Percentiles rank a stretch among this genome's conserved stretches.
phyloP scores from a whole-genome alignment of 2,797 vertebrate species.

The Girardinus metallicus region DNA sequence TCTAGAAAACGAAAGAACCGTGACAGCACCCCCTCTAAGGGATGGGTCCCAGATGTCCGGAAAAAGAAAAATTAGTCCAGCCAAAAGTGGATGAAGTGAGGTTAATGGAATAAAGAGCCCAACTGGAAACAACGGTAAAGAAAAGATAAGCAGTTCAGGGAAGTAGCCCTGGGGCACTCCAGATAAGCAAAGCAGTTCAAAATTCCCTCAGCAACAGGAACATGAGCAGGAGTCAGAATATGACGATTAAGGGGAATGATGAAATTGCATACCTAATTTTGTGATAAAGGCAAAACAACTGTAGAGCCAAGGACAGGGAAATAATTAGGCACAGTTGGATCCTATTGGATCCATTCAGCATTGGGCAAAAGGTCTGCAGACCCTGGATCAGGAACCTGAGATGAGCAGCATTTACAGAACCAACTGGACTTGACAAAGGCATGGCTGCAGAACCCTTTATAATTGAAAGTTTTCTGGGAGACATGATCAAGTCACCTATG shows the following conservation, averaged over 20 bases:
- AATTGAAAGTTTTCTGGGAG: background rate
- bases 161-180: background rate
- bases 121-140: background rate
- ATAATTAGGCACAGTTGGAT: background rate
- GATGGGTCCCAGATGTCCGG: background rate
- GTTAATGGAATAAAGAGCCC: background rate
- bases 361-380: background rate
- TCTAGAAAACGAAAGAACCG: background rate
- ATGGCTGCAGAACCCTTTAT: background rate
- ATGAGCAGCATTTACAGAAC: background rate
- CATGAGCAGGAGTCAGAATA: background rate
- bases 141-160: background rate
- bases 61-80: background rate
- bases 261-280: background rate
- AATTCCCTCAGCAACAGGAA: background rate
- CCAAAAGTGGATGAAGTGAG: background rate
- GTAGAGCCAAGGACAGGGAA: background rate
- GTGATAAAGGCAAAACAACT: background rate
- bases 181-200: background rate
- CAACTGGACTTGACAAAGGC: background rate
- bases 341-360: background rate
- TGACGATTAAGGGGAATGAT: background rate
- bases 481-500: too few relatives aligned
- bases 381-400: too few relatives aligned
- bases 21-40: background rate